Base-by-base conservation (phyloP, 92 coral and sea anemone genomes). In the Bergia sp. region DNA sequence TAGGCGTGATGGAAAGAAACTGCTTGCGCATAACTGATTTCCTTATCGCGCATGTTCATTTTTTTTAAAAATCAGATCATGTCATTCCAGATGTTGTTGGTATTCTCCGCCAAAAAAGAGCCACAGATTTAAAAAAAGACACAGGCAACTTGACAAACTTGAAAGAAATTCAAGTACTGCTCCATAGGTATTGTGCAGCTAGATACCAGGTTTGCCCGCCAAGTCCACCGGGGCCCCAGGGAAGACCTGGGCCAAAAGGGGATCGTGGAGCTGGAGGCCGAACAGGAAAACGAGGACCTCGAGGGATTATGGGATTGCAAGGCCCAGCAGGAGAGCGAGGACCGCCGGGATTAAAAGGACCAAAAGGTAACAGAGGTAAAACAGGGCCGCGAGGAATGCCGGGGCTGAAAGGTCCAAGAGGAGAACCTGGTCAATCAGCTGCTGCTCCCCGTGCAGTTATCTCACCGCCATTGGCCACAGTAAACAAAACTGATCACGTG, bases 341-440 rank as follows among this genome's bases (percentile, higher is more conserved):
- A 29, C 29, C 29, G 53, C 53, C 73, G 37, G 73, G 73, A 20
- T 18, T 66, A 2, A 5, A 66, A 20, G 88, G 88, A 5, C 79
- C 80, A 1, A 36, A 37, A 85, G 88, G 77, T 64, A 66, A 66
- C 37, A 66, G 8, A 18, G 90, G 90, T 57, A 83, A 71, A 58
- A 36, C 79, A 13, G 90, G 86, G 37, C 86, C 67, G n/a, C 44
- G 73, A 37, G 86, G 90, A 21, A 58, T 66, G 10, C 69, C 80
- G 23, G 90, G 90, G 8, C 90, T 81, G 23, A 61, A 66, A 58
- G 90, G 90, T 20, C 47, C 45, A n/a, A 88, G 77, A 15, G 90
- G 90, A 16, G 86, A 88, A 39, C 86, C 80, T 21, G 90, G 90
- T 37, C 55, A 38, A 49, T 18, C 44, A 4, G 90, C 74, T 36